These are phyloP conservation scores for Phoebastria nigripes DNA, from an alignment of 2,797 vertebrate species.

Conservation along the genomic window DNA sequence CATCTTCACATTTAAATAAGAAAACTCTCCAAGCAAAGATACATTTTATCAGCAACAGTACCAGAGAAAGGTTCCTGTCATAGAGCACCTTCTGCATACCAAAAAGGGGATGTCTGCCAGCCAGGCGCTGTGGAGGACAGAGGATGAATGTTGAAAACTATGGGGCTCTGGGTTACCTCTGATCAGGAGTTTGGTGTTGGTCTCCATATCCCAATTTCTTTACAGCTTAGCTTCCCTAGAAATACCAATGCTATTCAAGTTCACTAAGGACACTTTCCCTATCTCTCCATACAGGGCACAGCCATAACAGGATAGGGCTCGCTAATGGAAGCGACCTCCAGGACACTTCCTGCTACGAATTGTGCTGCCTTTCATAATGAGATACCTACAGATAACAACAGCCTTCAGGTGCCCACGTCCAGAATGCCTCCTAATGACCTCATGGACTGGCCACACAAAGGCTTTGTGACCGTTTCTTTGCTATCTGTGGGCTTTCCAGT, in stretches of 20 bases:
- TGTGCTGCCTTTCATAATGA: background rate
- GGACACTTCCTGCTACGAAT: background rate
- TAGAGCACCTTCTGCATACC: background rate
- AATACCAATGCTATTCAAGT: background rate
- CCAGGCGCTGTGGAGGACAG: background rate
- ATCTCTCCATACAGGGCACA: background rate
- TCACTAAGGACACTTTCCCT: background rate
- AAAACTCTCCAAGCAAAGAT: background rate
- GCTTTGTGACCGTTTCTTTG: background rate
- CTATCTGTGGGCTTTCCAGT: background rate
- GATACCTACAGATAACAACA: background rate
- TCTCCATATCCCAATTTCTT: background rate
- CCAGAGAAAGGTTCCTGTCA: background rate
- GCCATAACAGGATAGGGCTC: background rate
- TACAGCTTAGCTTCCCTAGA: background rate
- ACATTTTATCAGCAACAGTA: background rate
- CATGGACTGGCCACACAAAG: background rate
- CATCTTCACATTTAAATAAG: conserved; percentile 17
- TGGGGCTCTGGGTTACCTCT: background rate
- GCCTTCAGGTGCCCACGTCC: background rate
- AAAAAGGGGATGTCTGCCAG: background rate
- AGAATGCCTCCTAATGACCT: background rate
- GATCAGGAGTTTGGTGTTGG: background rate
- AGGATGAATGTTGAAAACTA: background rate
- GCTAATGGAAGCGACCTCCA: background rate